These are phyloP conservation scores for Drosophila kepulauana DNA, from an alignment of 1,140 invertebrate genomes.

Conservation along the genomic window DNA sequence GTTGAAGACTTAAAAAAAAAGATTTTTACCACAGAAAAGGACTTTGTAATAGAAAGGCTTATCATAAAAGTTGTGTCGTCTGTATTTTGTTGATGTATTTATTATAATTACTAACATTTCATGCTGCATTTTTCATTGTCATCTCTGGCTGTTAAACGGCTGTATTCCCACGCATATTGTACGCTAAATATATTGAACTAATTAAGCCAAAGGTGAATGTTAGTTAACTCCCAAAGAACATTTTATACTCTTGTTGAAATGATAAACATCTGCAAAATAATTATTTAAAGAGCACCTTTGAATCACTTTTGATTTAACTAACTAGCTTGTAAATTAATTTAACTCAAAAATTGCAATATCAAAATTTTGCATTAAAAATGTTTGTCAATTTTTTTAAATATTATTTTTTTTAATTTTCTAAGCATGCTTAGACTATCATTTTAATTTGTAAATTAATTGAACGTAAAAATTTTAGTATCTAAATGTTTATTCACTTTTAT, in stretches of 20 bases:
- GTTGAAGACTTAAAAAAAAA: background rate
- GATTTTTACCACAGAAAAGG: background rate
- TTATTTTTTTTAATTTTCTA: too few relatives aligned
- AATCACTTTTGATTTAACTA: too few relatives aligned
- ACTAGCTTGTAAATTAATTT: too few relatives aligned
- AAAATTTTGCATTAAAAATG: background rate
- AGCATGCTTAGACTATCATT: background rate
- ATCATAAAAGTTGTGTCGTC: background rate
- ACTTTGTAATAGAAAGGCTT: background rate
- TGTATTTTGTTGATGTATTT: slow-evolving; percentile 15
- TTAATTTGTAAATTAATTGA: background rate
- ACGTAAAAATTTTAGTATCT: background rate
- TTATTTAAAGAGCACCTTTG: too few relatives aligned
- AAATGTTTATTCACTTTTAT: too few relatives aligned
- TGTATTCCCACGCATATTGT: slow-evolving; percentile 34
- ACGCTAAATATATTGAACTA: slow-evolving; percentile 28
- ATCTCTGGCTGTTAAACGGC: slow-evolving; percentile 2
- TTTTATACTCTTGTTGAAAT: slow-evolving; percentile 8
- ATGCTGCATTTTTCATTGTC: slow-evolving; percentile 10
- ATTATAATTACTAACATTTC: slow-evolving; percentile 1
- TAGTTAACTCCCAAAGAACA: background rate
- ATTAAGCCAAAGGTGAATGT: slow-evolving; percentile 13
- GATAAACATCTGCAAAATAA: too few relatives aligned
- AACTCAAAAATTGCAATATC: too few relatives aligned
- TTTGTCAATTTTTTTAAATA: background rate